A percentile compares a stretch with the other conserved stretches of the same genome.
These are phyloP conservation scores for Tautogolabrus adspersus DNA, from an alignment of 2,113 vertebrate species.

Conservation along the genomic window DNA sequence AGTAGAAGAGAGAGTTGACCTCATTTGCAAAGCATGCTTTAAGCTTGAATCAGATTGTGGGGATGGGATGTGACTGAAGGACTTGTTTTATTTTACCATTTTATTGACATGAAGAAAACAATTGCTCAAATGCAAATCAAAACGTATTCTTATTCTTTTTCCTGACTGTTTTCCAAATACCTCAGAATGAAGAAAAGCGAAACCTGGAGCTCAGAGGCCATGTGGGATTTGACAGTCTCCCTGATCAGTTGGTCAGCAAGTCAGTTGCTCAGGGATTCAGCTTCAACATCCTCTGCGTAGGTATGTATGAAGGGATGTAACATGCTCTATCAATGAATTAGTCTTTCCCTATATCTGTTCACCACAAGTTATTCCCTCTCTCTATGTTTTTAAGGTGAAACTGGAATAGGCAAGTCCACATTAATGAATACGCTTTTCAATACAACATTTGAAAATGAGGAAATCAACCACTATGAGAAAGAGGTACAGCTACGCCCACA, in stretches of 20 bases:
- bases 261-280: conserved; percentile 93
- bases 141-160: background rate
- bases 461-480: conserved; percentile 91
- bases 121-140: background rate
- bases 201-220: conserved; percentile 90
- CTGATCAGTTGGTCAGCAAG: conserved; percentile 97
- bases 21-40: conserved; percentile 58
- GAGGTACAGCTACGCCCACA: conserved; percentile 86
- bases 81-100: background rate
- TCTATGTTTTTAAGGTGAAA: conserved; percentile 86
- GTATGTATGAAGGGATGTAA: conserved; percentile 80
- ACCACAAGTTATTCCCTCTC: background rate
- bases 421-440: conserved; percentile 98
- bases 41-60: conserved; percentile 25
- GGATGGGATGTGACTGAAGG: conserved; percentile 21
- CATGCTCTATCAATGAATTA: background rate
- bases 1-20: conserved; percentile 43
- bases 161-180: conserved; percentile 19
- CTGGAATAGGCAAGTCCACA: conserved; percentile 96
- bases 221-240: conserved; percentile 96
- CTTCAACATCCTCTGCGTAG: conserved; percentile 98
- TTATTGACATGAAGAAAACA: conserved; percentile 1
- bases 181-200: conserved; percentile 90
- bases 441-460: conserved; percentile 92
- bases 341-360: background rate